Base-by-base conservation (phyloP, 2,113 vertebrate genomes). In the Platichthys stellatus region DNA sequence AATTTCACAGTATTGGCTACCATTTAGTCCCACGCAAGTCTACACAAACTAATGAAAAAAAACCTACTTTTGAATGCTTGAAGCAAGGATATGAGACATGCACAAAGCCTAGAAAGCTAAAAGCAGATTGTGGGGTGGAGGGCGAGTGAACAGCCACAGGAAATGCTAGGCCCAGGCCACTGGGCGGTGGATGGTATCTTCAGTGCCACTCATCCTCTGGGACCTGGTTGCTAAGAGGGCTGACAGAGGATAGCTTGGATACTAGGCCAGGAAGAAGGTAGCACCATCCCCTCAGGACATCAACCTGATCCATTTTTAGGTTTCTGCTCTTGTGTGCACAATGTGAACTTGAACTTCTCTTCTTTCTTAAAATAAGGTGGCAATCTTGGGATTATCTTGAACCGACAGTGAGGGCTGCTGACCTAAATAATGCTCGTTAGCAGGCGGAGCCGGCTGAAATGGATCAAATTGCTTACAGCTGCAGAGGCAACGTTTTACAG, bases 331-430 rank as follows among this genome's bases (percentile, higher is more conserved):
- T 78, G 70, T 74, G 70, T 60, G 54, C 89, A 92, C 80, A 89
- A 85, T 81, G 87, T 92, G 84, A 93, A 94, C 92, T 92, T 93
- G 90, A 94, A 94, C 93, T 93, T 89, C 78, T 85, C 72, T 54
- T 81, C 84, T 78, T 91, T 92, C 91, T 92, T 93, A 94, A 94
- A 94, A 94, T 94, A 93, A 92, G 74, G 86, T 89, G 89, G 82
- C 92, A 93, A 94, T 94, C 91, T 93, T 90, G 87, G 93, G 92
- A 94, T 93, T 94, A 93, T 88, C 78, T 85, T 83, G 86, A 92
- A 92, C 85, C 89, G 77, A 86, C 31, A 31, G 87, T 69, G 77
- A 83, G 86, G 53, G 80, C 80, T 63, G 82, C 72, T 91, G 91
- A 93, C 93, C 92, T 93, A 92, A 84, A 92, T 93, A 89, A 88